Base-by-base conservation (phyloP, 2,113 vertebrate genomes). In the Haemorhous mexicanus region DNA sequence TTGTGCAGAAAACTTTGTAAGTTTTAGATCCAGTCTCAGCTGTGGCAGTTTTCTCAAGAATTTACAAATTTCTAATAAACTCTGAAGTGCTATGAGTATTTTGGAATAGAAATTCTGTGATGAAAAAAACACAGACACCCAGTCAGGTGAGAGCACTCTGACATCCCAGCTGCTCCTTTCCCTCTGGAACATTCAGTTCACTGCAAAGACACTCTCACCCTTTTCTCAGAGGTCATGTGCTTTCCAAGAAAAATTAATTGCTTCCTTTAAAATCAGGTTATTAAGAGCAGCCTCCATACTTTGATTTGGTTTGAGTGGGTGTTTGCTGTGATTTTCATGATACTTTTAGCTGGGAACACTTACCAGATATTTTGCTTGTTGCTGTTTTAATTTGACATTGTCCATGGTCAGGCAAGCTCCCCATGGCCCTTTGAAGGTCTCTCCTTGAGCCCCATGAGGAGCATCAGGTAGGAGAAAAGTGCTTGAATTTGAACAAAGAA, bases 161-260 rank as follows among this genome's bases (percentile, higher is more conserved):
- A 19, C 0, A 1, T 47, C 47, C 47, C 67, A 35, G 0, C 16
- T 20, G 1, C 19, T 84, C 7, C 44, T 30, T 33, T 35, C 11
- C 16, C 10, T 21, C 63, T 9, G 39, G 13, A 47, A 14, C 21
- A 15, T 0, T 5, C 0, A 24, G 22, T 4, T 64, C 73, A 19
- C 7, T 43, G 37, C 64, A 10, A 19, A 44, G 35, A 39, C 24
- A 35, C 27, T 73, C 50, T 32, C 9, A 10, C 35, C 19, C 30
- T 44, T 55, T 39, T 16, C 49, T 69, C 68, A 41, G 63, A 59
- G 75, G 26, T 22, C 23, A 8, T 1, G 8, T 46, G 32, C 14
- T 13, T 76, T 44, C 26, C 21, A 47, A 63, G 44, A 11, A 72
- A 33, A 26, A 72, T 68, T 4, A 30, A 32, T 43, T 41, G 8